Conservation (phyloP, 2,888 invertebrate genomes). For the Argyresthia albistria region DNA sequence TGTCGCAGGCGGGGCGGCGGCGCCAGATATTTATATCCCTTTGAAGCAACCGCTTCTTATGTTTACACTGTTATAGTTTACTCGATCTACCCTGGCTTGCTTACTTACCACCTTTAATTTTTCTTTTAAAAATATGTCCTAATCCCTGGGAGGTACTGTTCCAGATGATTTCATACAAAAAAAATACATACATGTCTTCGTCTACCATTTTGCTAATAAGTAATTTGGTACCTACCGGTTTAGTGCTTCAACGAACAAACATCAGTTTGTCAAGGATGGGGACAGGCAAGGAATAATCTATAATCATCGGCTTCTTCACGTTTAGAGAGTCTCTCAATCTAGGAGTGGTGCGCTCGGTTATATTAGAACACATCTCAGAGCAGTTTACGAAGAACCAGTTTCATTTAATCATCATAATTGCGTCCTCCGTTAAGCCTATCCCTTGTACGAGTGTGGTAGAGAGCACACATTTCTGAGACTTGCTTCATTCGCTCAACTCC, state of each 20-base stretch:
- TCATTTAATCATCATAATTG: conserved; percentile 69
- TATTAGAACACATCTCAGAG: conserved; percentile 27
- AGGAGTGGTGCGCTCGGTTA: conserved; percentile 11
- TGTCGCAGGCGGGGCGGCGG: conserved; percentile 14
- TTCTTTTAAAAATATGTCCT: no score
- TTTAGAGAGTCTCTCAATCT: conserved; percentile 12
- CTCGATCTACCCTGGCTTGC: conserved; percentile 15
- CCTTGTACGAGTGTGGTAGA: conserved; percentile 28
- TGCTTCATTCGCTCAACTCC: no score
- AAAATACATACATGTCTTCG: no score
- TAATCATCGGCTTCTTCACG: conserved; percentile 15
- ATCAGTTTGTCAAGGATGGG: conserved; percentile 8
- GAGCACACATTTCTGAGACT: conserved; percentile 15
- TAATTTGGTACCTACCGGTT: no score
- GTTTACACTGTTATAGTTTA: conserved; percentile 34
- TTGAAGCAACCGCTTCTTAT: conserved; percentile 39
- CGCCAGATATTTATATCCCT: conserved; percentile 44
- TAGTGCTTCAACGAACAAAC: neutral
- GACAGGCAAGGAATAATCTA: conserved; percentile 11
- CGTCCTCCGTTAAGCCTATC: conserved; percentile 62
- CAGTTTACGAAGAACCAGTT: conserved; percentile 51
- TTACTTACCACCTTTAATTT: no score
- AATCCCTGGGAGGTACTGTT: no score
- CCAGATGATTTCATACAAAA: no score
- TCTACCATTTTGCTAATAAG: no score